Conservation (phyloP, 2,888 invertebrate species). For the Caenorhabditis japonica region DNA sequence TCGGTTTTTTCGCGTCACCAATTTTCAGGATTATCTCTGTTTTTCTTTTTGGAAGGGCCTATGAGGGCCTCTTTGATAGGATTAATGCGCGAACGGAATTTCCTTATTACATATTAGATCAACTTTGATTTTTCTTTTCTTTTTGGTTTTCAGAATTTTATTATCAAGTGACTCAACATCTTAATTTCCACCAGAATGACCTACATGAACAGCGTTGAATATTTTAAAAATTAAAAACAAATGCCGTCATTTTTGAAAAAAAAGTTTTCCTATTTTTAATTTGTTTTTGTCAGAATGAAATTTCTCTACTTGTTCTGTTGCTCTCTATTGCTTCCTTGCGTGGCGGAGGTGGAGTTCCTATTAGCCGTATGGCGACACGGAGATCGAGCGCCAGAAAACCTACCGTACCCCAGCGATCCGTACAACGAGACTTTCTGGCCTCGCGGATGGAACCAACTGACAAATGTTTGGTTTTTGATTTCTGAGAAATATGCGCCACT, state of each 20-base stretch:
- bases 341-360: slow-evolving; percentile 58
- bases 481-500: not conserved
- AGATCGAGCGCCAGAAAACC: slow-evolving; percentile 85
- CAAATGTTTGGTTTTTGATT: slow-evolving; percentile 61
- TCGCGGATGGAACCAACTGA: slow-evolving; percentile 72
- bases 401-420: slow-evolving; percentile 67
- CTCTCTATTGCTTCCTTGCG: slow-evolving; percentile 26
- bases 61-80: no score
- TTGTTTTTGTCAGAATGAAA: slow-evolving; percentile 42
- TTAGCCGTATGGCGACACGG: slow-evolving; percentile 87
- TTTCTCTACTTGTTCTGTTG: slow-evolving; percentile 35
- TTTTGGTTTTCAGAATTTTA: no score
- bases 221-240: no score
- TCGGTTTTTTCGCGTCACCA: not conserved
- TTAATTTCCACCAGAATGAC: no score
- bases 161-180: no score
- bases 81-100: not conserved
- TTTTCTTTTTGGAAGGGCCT: no score
- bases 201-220: no score
- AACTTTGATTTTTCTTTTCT: no score
- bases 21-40: no score
- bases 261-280: not conserved
- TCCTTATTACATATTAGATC: not conserved
- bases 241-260: not conserved
- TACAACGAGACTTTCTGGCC: slow-evolving; percentile 67